Base-by-base conservation (phyloP, 2,797 vertebrate species). In the Dromococcyx pavoninus region DNA sequence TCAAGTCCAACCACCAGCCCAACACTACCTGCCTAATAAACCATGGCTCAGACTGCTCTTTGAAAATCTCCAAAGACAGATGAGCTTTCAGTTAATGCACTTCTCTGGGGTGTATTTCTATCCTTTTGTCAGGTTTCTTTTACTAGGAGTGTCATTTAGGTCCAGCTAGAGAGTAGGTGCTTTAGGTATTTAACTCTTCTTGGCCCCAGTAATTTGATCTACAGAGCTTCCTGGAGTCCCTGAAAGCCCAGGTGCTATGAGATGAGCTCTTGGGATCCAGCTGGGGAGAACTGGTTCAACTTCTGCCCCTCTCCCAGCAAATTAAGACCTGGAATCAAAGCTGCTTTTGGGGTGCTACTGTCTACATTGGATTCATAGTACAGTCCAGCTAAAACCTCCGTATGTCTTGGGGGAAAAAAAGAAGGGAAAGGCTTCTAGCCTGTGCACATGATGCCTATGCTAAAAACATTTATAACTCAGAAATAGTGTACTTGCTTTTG, bases 381-480 rank as follows among this genome's bases (percentile, higher is more conserved):
- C 25, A 46, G 30, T 33, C 8, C 54, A 72, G 37, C 28, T 56
- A n/a, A 79, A 91, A 80, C 66, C 17, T 4, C 14, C 32, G 43
- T 7, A 80, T 27, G 16, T 5, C 39, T 13, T 39, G 30, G 7
- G 25, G 48, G 6, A 30, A 61, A 56, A 46, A 80, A 83, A 35
- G 19, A 62, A 51, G 15, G 30, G 44, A 88, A 78, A 66, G 27
- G 14, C 21, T 64, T 85, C 62, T 51, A 82, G 32, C 2, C 61
- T 69, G 46, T 84, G 17, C 17, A 70, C 11, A 39, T 17, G 18
- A 11, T 8, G 1, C 0, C 0, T 73, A 22, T 14, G 16, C 13
- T 39, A 51, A 30, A 78, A 93, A 65, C 21, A 9, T 50, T 35
- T 65, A 28, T 28, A 73, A 44, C 23, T 64, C 22, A 11, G 27